A percentile compares a stretch with the other conserved stretches of the same genome.
These are phyloP conservation scores for Apodemia duryi DNA, from an alignment of 2,888 invertebrate genomes.

Conservation along the genomic window DNA sequence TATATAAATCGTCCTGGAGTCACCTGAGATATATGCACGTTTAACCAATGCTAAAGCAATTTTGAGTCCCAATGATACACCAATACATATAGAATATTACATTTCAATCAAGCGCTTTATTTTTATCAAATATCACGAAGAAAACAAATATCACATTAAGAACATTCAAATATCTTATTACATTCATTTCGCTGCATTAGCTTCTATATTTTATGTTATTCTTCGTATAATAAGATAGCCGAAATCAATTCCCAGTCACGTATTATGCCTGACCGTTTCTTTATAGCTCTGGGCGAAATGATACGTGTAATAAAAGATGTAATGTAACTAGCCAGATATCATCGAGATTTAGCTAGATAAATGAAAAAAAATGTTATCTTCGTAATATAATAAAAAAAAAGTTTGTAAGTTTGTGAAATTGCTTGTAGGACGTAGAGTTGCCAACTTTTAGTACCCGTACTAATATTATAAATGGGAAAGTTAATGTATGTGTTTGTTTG, in stretches of 20 bases:
- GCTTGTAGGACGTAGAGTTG: too few species aligned
- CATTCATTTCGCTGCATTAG: slow-evolving; percentile 7
- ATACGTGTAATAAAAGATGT: slow-evolving; percentile 8
- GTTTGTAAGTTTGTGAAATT: too few species aligned
- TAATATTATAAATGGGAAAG: too few species aligned
- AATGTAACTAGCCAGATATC: neutral
- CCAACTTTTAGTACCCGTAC: too few species aligned
- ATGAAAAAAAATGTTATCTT: slow-evolving; percentile 2
- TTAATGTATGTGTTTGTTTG: too few species aligned
- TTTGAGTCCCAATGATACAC: too few species aligned
- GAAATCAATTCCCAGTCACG: slow-evolving; percentile 24
- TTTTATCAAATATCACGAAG: neutral
- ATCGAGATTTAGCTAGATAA: neutral
- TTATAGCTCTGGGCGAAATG: slow-evolving; percentile 6
- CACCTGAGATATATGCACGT: too few species aligned
- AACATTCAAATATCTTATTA: neutral
- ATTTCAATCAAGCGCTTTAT: neutral
- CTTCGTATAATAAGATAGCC: slow-evolving; percentile 17
- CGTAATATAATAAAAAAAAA: too few species aligned
- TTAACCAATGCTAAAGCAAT: too few species aligned
- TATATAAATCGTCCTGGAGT: too few species aligned
- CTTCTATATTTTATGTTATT: slow-evolving; percentile 16
- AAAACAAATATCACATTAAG: neutral
- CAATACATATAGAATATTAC: too few species aligned
- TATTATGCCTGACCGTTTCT: slow-evolving; percentile 9